phyloP scores from a whole-genome alignment of 2,888 invertebrate genomes.

The Priocnemis perturbator region DNA sequence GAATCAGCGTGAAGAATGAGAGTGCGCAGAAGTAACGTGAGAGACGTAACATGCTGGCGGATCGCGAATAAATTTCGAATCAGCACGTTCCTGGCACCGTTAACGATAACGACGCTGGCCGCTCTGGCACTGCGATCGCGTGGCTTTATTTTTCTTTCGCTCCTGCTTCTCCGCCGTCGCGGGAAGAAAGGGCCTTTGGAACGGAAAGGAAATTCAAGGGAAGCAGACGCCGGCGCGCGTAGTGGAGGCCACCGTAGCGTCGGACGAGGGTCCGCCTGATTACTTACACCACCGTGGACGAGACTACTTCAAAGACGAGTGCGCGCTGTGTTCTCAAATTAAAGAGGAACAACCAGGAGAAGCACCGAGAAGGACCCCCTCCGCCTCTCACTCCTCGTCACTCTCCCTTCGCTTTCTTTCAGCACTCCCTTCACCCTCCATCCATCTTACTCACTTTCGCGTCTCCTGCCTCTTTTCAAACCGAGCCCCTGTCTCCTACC shows the following conservation, averaged over 20 bases:
- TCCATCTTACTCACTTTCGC: constrained; percentile 2
- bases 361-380: background rate
- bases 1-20: too few relatives aligned
- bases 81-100: too few relatives aligned
- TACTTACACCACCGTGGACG: constrained; percentile 65
- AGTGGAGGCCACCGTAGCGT: constrained; percentile 13
- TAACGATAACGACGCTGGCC: too few relatives aligned
- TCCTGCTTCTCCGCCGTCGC: background rate
- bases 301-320: constrained; percentile 69
- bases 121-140: too few relatives aligned
- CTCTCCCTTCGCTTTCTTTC: constrained; percentile 7
- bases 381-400: constrained; percentile 1
- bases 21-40: too few relatives aligned
- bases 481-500: constrained; percentile 22
- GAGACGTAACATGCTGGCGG: too few relatives aligned
- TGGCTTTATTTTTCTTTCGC: too few relatives aligned
- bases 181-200: constrained; percentile 41
- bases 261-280: constrained; percentile 62
- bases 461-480: background rate
- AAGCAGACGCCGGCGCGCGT: constrained; percentile 35
- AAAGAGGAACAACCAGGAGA: constrained; percentile 63
- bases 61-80: too few relatives aligned
- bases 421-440: background rate
- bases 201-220: constrained; percentile 38
- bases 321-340: constrained; percentile 62